These are phyloP conservation scores for Heliconius melpomene DNA, from an alignment of 1,140 invertebrate genomes.

Conservation along the genomic window DNA sequence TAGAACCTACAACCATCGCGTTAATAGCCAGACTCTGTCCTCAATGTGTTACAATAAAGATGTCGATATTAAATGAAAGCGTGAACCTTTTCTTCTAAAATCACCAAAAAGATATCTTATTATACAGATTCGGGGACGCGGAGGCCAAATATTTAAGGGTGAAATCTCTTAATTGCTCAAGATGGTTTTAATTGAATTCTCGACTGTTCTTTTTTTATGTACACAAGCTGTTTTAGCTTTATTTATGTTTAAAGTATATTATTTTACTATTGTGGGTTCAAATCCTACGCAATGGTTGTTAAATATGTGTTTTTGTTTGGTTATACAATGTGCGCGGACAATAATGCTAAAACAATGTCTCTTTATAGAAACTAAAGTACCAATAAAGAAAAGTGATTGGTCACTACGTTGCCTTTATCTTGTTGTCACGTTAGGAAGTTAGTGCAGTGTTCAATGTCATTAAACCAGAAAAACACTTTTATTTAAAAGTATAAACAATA, in stretches of 20 bases:
- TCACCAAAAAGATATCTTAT: neutral
- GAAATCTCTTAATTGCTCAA: neutral
- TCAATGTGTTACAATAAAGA: neutral
- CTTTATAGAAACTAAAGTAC: too few relatives aligned
- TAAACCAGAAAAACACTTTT: too few relatives aligned
- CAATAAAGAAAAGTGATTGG: too few relatives aligned
- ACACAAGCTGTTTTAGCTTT: neutral
- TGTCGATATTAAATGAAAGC: neutral
- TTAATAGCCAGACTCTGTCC: neutral
- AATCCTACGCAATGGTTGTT: neutral
- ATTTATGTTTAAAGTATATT: neutral
- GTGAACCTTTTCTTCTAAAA: neutral
- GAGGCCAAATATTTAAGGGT: constrained; percentile 1
- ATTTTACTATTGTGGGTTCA: neutral
- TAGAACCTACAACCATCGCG: neutral
- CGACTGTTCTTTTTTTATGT: neutral
- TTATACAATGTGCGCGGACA: neutral
- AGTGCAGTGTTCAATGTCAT: too few relatives aligned
- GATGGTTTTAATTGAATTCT: neutral
- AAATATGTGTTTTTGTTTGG: too few relatives aligned
- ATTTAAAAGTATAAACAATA: too few relatives aligned
- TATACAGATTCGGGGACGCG: neutral
- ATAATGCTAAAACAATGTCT: neutral
- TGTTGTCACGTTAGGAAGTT: too few relatives aligned
- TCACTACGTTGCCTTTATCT: too few relatives aligned